These are phyloP conservation scores for Caenorhabditis afra DNA, from an alignment of 2,888 invertebrate species.

Conservation along the genomic window DNA sequence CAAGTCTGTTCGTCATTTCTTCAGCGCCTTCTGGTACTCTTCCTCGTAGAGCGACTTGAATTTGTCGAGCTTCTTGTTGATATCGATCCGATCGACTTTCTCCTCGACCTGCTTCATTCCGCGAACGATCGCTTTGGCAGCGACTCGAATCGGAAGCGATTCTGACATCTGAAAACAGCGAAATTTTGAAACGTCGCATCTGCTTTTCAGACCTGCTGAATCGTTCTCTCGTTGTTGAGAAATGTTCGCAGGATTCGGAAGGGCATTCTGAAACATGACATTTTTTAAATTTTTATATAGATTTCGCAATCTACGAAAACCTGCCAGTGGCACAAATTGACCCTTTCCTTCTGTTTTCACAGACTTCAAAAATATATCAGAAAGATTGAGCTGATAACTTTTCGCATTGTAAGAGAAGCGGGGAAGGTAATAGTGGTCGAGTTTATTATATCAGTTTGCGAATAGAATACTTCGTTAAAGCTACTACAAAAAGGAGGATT, in stretches of 20 bases:
- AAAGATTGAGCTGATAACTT: neutral
- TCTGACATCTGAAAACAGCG: slow-evolving; percentile 61
- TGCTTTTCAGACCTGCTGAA: slow-evolving; percentile 59
- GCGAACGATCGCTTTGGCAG: slow-evolving; percentile 67
- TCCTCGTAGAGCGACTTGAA: slow-evolving; percentile 64
- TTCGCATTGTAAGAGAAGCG: too few species aligned
- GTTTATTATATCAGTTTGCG: too few species aligned
- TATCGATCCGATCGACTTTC: slow-evolving; percentile 56
- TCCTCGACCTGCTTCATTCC: slow-evolving; percentile 63
- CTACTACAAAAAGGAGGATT: too few species aligned
- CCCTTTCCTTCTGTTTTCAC: too few species aligned
- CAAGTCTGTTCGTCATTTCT: slow-evolving; percentile 43
- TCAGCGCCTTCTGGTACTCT: slow-evolving; percentile 68
- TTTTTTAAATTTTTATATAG: too few species aligned
- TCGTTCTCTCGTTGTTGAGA: slow-evolving; percentile 67
- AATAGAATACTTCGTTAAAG: too few species aligned
- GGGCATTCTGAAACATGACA: slow-evolving; percentile 37
- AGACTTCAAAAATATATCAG: slow-evolving; percentile 7
- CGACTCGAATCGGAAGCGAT: slow-evolving; percentile 62
- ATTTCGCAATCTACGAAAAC: too few species aligned
- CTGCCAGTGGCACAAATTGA: too few species aligned
- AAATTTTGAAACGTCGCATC: slow-evolving; percentile 6
- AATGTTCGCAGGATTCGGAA: slow-evolving; percentile 60
- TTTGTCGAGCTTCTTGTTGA: slow-evolving; percentile 52
- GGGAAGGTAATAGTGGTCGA: too few species aligned